These are phyloP conservation scores for Furcifer pardalis DNA, from an alignment of 2,797 vertebrate genomes.

Conservation along the genomic window DNA sequence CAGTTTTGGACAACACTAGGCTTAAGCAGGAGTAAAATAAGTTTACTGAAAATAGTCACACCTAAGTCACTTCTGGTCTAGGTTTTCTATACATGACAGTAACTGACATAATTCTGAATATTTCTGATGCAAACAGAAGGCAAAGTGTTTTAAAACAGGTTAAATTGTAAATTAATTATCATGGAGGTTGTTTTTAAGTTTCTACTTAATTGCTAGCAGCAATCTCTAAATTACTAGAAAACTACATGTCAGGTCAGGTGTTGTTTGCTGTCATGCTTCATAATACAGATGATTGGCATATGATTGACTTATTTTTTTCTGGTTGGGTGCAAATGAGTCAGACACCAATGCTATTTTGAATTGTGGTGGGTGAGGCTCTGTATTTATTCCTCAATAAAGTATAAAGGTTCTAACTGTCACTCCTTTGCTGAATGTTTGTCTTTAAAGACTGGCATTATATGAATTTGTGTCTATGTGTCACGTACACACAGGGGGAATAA, in stretches of 20 bases:
- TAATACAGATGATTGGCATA: not conserved
- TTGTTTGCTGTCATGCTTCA: not conserved
- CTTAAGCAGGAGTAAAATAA: no score
- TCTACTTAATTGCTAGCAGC: not conserved
- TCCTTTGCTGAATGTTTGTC: not conserved
- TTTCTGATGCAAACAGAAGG: not conserved
- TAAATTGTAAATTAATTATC: not conserved
- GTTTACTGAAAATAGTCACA: not conserved
- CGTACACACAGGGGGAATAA: no score
- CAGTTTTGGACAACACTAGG: no score
- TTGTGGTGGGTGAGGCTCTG: not conserved
- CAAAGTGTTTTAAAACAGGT: not conserved
- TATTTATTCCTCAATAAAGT: slow-evolving; percentile 24
- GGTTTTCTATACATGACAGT: not conserved
- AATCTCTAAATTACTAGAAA: no score
- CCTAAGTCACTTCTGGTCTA: not conserved
- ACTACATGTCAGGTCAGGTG: no score
- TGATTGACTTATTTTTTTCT: slow-evolving; percentile 11
- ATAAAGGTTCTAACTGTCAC: not conserved
- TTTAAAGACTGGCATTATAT: not conserved
- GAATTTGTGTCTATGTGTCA: not conserved
- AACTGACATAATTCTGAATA: not conserved
- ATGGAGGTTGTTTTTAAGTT: not conserved
- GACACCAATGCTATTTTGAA: slow-evolving; percentile 15
- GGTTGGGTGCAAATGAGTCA: not conserved